Evolutionary conservation across 2,113 vertebrate species (phyloP).

Genomic region (Alosa alosa): DNA sequence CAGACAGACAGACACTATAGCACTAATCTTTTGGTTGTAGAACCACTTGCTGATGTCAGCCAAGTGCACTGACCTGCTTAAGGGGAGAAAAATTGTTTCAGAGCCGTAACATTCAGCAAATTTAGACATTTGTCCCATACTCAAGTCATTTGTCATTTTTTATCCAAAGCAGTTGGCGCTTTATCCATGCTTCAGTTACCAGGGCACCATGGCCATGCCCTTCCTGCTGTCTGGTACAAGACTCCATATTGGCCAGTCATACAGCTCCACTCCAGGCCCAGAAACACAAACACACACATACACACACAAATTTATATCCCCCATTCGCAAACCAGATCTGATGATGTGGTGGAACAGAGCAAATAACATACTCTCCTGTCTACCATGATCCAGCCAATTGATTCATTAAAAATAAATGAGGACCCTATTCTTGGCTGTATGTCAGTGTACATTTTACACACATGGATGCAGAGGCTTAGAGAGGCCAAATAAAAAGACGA

Average conservation of each 20-base stretch:
- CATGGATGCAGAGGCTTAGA: background rate
- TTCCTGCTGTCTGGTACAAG: background rate
- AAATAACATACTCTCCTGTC: background rate
- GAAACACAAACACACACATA: background rate
- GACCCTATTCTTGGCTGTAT: background rate
- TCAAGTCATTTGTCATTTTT: background rate
- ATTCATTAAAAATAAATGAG: conserved; percentile 12
- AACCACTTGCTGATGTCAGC: background rate
- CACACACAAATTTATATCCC: background rate
- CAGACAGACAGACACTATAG: background rate
- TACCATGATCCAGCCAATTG: background rate
- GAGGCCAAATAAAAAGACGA: background rate
- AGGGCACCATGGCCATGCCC: background rate
- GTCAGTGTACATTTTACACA: background rate
- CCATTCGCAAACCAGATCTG: background rate
- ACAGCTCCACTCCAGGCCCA: background rate
- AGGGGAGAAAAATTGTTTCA: background rate
- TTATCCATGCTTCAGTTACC: background rate
- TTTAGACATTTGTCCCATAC: background rate
- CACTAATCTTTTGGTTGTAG: background rate
- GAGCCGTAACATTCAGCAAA: background rate
- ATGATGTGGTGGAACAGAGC: background rate
- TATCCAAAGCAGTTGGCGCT: background rate
- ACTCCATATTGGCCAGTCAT: background rate
- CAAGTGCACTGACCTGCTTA: conserved; percentile 7